Base-by-base conservation (phyloP, 2,113 vertebrate species). In the Pyrgilauda ruficollis region DNA sequence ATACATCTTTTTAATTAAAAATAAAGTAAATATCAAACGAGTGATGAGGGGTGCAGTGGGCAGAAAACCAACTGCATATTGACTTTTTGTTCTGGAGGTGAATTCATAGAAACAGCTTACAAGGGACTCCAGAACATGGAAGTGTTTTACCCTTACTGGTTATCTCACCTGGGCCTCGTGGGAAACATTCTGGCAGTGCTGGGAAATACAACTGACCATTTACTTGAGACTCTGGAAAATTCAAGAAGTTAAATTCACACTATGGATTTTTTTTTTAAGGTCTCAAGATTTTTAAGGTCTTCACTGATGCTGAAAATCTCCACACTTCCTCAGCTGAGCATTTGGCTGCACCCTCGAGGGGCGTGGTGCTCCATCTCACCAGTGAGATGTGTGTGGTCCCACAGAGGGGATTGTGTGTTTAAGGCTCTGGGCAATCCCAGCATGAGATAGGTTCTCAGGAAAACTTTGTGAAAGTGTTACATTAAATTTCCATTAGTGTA, bases 1-100 rank as follows among this genome's bases (percentile, higher is more conserved):
- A 56, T 89, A 72, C 90, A 49, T 97, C 59, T 92, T 93, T 96
- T 94, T 96, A 94, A 95, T 97, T 97, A 97, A 97, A 96, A 93
- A 95, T 96, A 96, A 77, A 90, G 55, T 94, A 91, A 95, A 97
- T 96, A 91, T 91, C 72, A 80, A 87, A 93, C 3, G 47, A 96
- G 89, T 59, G 89, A 68, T 94, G 89, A 94, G 92, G 94, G 94
- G 89, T 93, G 46, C 72, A 74, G 56, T 46, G 47, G 94, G 92
- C 92, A 91, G 92, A 80, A 94, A 87, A 90, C 63, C 37, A 91
- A 43, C 61, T n/a, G 43, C 33, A 47, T 74, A 89, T 94, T 92
- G 66, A 69, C 87, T 90, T 96, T 63, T 68, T 82, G 20, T 90
- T 90, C 79, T 70, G 64, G 78, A 84, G 82, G 21, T 86, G 44